phyloP scores from a whole-genome alignment of 2,113 vertebrate genomes.

The Pycnonotus jocosus region DNA sequence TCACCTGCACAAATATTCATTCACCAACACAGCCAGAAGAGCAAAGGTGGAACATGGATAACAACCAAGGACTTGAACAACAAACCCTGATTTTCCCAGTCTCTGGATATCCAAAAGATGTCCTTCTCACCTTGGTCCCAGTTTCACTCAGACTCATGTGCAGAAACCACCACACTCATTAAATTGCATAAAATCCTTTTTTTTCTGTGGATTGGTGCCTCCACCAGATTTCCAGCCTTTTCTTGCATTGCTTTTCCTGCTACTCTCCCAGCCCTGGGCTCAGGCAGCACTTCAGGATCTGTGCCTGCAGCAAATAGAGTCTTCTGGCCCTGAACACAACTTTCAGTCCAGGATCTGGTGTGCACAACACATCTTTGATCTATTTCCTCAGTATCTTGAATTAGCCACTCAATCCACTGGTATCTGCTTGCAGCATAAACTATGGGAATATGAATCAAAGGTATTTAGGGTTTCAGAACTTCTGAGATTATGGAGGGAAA shows the following conservation, averaged over 20 bases:
- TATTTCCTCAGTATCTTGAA: neutral
- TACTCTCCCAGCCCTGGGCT: neutral
- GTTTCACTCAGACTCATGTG: neutral
- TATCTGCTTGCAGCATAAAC: neutral
- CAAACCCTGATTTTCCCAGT: neutral
- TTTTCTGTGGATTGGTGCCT: neutral
- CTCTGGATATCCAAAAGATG: neutral
- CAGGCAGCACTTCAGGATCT: neutral
- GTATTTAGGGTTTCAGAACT: neutral
- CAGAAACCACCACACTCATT: neutral
- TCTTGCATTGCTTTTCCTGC: neutral
- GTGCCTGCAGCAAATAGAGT: neutral
- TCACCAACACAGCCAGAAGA: neutral
- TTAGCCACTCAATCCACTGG: neutral
- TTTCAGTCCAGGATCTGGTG: neutral
- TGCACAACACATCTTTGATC: neutral
- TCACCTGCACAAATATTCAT: neutral
- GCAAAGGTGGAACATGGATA: neutral
- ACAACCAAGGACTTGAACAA: neutral
- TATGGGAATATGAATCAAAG: conserved; percentile 14
- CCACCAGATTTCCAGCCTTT: neutral
- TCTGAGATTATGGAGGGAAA: neutral
- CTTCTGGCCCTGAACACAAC: neutral
- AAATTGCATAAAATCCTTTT: neutral
- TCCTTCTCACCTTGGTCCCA: neutral